Evolutionary conservation across 2,113 vertebrate genomes (phyloP).

Genomic region (Macaca fascicularis): DNA sequence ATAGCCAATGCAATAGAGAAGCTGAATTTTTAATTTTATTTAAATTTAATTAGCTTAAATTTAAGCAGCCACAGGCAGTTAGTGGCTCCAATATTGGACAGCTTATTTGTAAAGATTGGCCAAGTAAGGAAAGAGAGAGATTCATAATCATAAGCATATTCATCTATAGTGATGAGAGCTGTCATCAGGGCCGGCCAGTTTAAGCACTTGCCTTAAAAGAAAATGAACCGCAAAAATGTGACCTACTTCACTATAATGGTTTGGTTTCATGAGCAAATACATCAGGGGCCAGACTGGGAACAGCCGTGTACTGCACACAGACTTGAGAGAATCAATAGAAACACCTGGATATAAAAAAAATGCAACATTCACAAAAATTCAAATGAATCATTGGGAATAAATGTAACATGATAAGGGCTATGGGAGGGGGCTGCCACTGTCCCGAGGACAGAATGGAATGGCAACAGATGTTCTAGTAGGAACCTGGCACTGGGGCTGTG

Average conservation of each 20-base stretch:
- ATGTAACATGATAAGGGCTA: neutral
- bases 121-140: neutral
- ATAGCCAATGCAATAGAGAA: neutral
- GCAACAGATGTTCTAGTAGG: neutral
- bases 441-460: neutral
- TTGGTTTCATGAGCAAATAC: neutral
- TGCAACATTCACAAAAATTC: neutral
- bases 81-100: neutral
- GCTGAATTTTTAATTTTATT: neutral
- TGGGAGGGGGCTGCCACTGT: neutral
- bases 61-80: neutral
- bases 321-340: neutral
- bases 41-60: neutral
- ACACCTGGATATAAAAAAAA: neutral
- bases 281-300: neutral
- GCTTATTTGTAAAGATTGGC: neutral
- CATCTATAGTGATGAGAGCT: neutral
- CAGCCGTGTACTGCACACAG: neutral
- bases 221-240: neutral
- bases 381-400: neutral
- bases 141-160: neutral
- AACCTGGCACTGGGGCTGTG: neutral
- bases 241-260: neutral
- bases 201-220: neutral
- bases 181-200: neutral